Conservation (phyloP, 2,888 invertebrate species). For the Acronicta alni region DNA sequence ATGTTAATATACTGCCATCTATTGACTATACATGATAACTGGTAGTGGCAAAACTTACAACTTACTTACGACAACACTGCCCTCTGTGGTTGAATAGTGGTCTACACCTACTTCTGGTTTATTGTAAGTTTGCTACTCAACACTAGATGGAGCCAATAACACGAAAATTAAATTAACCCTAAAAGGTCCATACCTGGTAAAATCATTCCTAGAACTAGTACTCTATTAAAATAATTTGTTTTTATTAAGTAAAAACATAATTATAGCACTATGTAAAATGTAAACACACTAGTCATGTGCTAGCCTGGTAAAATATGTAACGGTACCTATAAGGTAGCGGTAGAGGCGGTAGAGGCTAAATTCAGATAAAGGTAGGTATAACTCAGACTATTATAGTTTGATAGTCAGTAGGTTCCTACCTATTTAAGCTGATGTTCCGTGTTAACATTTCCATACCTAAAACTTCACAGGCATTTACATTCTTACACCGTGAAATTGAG, state of each 20-base stretch:
- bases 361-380: too few relatives aligned
- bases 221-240: too few relatives aligned
- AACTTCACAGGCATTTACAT: not conserved
- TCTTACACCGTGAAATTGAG: not conserved
- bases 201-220: too few relatives aligned
- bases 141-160: constrained; percentile 62
- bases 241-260: too few relatives aligned
- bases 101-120: not conserved
- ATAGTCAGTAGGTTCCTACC: too few relatives aligned
- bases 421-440: not conserved
- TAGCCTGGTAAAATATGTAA: not conserved
- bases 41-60: not conserved
- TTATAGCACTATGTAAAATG: not conserved
- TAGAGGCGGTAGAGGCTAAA: constrained; percentile 1
- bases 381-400: not conserved
- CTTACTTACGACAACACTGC: constrained; percentile 6
- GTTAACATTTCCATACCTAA: not conserved
- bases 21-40: not conserved
- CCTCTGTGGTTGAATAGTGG: constrained; percentile 53
- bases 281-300: not conserved
- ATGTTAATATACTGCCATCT: constrained; percentile 35
- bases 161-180: not conserved
- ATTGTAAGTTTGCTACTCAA: constrained; percentile 54
- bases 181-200: too few relatives aligned
- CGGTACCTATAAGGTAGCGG: too few relatives aligned